A percentile compares a stretch with the other conserved stretches of the same genome.
These are phyloP conservation scores for Stegostoma tigrinum DNA, from an alignment of 2,113 vertebrate species.

Conservation along the genomic window DNA sequence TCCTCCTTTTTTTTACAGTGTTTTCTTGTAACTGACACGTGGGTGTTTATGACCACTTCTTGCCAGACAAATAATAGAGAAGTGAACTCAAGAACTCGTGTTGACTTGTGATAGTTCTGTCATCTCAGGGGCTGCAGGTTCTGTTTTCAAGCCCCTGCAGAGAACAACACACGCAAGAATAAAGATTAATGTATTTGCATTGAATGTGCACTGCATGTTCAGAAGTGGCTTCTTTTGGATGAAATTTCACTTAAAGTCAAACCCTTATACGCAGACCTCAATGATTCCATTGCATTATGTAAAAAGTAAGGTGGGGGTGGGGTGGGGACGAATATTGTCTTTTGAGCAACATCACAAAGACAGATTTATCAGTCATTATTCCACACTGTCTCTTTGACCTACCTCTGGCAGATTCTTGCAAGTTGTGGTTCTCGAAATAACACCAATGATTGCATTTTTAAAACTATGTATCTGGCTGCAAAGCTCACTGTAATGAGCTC, in stretches of 20 bases:
- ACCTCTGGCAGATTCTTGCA: not conserved
- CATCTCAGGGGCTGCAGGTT: not conserved
- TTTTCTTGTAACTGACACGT: not conserved
- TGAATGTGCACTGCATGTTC: not conserved
- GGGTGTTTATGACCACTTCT: not conserved
- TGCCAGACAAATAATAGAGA: not conserved
- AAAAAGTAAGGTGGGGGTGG: not conserved
- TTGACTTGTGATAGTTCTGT: not conserved
- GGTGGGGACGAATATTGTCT: not conserved
- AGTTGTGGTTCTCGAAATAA: not conserved
- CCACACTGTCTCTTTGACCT: not conserved
- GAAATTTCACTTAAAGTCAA: not conserved
- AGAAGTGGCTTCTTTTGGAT: not conserved
- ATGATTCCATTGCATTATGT: not conserved
- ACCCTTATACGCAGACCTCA: not conserved
- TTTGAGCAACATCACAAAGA: not conserved
- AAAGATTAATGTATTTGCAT: not conserved
- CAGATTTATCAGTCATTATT: not conserved
- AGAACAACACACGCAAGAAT: not conserved
- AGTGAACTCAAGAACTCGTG: not conserved
- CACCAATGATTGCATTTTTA: not conserved
- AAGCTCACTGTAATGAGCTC: not conserved
- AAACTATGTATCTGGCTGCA: not conserved
- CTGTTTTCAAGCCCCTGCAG: not conserved
- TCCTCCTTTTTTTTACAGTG: not conserved